Base-by-base conservation (phyloP, 2,888 invertebrate species). In the Anoplius nigerrimus region DNA sequence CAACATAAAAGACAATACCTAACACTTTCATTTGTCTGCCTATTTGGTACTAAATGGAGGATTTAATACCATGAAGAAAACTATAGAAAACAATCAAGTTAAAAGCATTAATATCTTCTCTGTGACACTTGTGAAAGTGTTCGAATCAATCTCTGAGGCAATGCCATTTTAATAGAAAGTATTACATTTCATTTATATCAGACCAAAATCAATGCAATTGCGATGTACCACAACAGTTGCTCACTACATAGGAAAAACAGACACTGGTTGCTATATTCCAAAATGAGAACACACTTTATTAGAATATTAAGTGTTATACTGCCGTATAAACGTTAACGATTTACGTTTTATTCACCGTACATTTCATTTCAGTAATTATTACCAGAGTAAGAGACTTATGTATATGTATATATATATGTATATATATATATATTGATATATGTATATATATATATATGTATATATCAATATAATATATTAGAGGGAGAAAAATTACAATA, bases 391-490 rank as follows among this genome's bases (percentile, higher is more conserved):
- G 34, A 6, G 34, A 34, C 34, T 34, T 34, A 13, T 34, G 34
- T 34, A 34, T 34, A 34, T 34, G n/a, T n/a, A n/a, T n/a, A n/a
- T n/a, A n/a, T n/a, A n/a, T n/a, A n/a, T n/a, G n/a, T n/a, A n/a
- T n/a, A n/a, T n/a, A n/a, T n/a, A n/a, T n/a, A 65, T 68, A 22
- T 34, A 24, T 65, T 77, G 54, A 69, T 53, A 62, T 63, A 63
- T 66, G 78, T 55, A 65, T 53, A 66, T 78, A 78, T 78, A 76
- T 60, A 76, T 63, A 62, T 66, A 78, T 57, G 62, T 53, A 66
- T 78, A 77, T 78, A 78, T 62, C 74, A 74, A 78, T 27, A 45
- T 77, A 76, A 59, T 74, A 74, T 74, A 74, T 70, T 70, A 64
- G 61, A 24, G 43, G n/a, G 43, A 51, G 52, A n/a, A 52, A 55